Base-by-base conservation (phyloP, 2,113 vertebrate species). In the Leptosomus discolor region DNA sequence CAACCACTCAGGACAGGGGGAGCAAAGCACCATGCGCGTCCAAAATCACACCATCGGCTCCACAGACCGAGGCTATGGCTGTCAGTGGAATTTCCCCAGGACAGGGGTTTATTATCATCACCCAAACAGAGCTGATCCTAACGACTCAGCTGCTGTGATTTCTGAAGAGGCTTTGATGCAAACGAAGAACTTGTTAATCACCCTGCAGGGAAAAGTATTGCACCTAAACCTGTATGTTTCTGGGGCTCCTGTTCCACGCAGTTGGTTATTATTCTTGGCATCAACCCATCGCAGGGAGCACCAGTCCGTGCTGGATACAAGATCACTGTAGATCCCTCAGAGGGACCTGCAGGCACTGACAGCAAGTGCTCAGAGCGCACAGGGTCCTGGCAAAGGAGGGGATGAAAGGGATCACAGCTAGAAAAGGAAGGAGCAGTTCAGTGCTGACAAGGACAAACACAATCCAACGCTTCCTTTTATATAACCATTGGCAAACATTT, bases 91-190 rank as follows among this genome's bases (percentile, higher is more conserved):
- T 43, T 58, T n/a, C 67, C 64, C 48, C 51, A 37, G 27, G 51
- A 70, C 8, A 2, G 3, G 29, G 22, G 3, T 65, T 80, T 48
- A 27, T 11, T 3, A 2, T 34, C 48, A 53, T 20, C 7, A 5
- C 16, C 76, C 83, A 51, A 60, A 36, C 50, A 39, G 12, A 89
- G 58, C 36, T 1, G 1, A 26, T 21, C 37, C 54, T 32, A 32
- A 37, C 0, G 0, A n/a, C 30, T 22, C n/a, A 8, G 41, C 27
- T 0, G 0, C 85, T 24, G 74, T 0, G 0, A 45, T 37, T 75
- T 51, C 78, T 45, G 45, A 37, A 58, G n/a, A 22, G 46, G 65
- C 22, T 92, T 68, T 41, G 63, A 46, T 41, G 58, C 13, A 24
- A 26, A 3, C 12, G 53, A 76, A 88, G 34, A 61, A 36, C 21